Conservation (phyloP, 2,888 invertebrate species). For the Lasioglossum figueresi region DNA sequence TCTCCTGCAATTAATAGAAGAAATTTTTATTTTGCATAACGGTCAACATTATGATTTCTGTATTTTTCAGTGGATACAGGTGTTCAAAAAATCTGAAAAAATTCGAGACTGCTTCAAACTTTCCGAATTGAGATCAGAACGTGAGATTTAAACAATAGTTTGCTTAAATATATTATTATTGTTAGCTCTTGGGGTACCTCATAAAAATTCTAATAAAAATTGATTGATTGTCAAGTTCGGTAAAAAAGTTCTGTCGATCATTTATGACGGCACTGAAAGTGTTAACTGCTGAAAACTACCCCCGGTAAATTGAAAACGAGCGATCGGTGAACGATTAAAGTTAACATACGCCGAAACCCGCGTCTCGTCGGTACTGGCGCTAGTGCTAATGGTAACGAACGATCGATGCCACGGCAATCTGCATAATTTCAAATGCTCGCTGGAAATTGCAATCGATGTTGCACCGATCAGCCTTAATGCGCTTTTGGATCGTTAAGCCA, state of each 20-base stretch:
- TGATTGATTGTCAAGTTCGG: accelerated
- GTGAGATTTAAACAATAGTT: no score
- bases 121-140: no score
- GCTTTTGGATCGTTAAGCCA: conserved; percentile 35
- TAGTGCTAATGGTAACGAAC: conserved; percentile 1
- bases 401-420: conserved; percentile 52
- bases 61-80: no score
- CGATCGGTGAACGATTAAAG: neutral
- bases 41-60: no score
- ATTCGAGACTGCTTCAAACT: no score
- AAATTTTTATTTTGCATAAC: no score
- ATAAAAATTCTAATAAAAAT: no score
- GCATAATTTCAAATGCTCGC: conserved; percentile 57
- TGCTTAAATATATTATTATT: no score
- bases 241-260: neutral
- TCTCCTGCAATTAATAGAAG: no score
- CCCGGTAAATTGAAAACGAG: neutral
- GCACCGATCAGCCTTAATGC: conserved; percentile 41
- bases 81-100: no score
- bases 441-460: conserved; percentile 50
- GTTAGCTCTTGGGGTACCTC: no score
- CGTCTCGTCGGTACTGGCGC: neutral
- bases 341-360: neutral
- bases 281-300: neutral
- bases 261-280: neutral